These are phyloP conservation scores for Cacoxenus indagator DNA, from an alignment of 2,888 invertebrate species.

Conservation along the genomic window DNA sequence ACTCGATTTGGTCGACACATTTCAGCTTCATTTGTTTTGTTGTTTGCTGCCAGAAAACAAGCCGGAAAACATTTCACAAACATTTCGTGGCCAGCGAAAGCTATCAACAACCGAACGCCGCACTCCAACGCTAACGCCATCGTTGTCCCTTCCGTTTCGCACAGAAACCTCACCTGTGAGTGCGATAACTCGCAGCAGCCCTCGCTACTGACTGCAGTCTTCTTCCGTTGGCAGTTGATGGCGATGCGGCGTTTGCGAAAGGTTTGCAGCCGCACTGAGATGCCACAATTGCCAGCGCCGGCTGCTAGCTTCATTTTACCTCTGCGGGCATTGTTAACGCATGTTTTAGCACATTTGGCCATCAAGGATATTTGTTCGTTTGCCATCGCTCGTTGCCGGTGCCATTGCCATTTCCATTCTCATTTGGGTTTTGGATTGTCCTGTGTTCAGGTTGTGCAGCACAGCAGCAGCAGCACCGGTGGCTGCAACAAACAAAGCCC, in stretches of 20 bases:
- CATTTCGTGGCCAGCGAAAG: slow-evolving; percentile 42
- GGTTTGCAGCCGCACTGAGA: background rate
- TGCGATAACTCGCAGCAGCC: slow-evolving; percentile 33
- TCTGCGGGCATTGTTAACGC: slow-evolving; percentile 35
- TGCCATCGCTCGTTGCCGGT: background rate
- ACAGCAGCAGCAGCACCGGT: too few relatives aligned
- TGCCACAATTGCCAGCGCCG: background rate
- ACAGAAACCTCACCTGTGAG: slow-evolving; percentile 2
- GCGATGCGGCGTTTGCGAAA: too few relatives aligned
- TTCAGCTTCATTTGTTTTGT: slow-evolving; percentile 54
- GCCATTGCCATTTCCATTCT: slow-evolving; percentile 30
- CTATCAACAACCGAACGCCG: slow-evolving; percentile 33
- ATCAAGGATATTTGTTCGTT: slow-evolving; percentile 19
- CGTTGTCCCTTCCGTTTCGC: slow-evolving; percentile 13
- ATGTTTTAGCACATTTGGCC: slow-evolving; percentile 33
- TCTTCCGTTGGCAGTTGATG: too few relatives aligned
- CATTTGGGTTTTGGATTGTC: background rate
- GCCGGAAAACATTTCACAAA: slow-evolving; percentile 47
- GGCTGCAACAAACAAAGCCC: background rate
- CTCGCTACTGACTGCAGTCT: background rate
- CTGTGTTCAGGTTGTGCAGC: background rate
- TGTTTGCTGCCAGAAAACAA: slow-evolving; percentile 26
- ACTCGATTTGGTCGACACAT: slow-evolving; percentile 46
- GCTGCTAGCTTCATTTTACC: background rate
- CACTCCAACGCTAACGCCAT: slow-evolving; percentile 31